phyloP scores from a whole-genome alignment of 2,888 invertebrate genomes.

The Phyllotreta striolata region DNA sequence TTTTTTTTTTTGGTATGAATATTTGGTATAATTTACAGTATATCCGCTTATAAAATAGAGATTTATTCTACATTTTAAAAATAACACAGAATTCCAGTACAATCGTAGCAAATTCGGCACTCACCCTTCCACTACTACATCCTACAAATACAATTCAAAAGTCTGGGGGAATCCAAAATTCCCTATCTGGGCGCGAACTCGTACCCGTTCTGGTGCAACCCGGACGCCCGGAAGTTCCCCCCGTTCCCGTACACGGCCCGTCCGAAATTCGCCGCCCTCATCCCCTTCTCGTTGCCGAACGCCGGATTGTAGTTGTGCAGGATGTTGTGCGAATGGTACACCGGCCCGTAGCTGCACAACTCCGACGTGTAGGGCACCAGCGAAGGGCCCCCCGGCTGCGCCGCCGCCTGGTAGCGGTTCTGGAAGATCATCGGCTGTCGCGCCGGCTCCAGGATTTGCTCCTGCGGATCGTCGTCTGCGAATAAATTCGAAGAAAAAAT shows the following conservation, averaged over 20 bases:
- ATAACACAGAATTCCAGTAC: conserved; percentile 33
- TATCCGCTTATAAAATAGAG: conserved; percentile 23
- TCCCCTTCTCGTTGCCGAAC: conserved; percentile 55
- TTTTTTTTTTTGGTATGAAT: conserved; percentile 33
- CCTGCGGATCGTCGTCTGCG: conserved; percentile 53
- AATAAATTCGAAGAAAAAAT: conserved; percentile 46
- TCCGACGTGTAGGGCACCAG: conserved; percentile 70
- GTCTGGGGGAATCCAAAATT: neutral
- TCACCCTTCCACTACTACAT: neutral
- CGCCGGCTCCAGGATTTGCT: conserved; percentile 38
- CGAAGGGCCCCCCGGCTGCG: conserved; percentile 48
- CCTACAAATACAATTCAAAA: conserved; percentile 1
- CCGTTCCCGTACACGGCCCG: conserved; percentile 56
- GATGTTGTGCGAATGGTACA: conserved; percentile 67
- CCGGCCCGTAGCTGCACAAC: conserved; percentile 72
- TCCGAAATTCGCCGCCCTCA: conserved; percentile 54
- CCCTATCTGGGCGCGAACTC: conserved; percentile 50
- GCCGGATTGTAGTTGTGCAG: conserved; percentile 59
- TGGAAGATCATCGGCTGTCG: conserved; percentile 48
- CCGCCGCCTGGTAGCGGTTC: conserved; percentile 53
- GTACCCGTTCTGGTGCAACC: conserved; percentile 51
- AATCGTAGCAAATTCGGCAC: conserved; percentile 5
- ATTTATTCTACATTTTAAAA: conserved; percentile 18
- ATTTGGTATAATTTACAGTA: conserved; percentile 35
- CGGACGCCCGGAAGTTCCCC: conserved; percentile 50